Evolutionary conservation across 2,797 vertebrate genomes (phyloP).

Genomic region (Glossophaga mutica): DNA sequence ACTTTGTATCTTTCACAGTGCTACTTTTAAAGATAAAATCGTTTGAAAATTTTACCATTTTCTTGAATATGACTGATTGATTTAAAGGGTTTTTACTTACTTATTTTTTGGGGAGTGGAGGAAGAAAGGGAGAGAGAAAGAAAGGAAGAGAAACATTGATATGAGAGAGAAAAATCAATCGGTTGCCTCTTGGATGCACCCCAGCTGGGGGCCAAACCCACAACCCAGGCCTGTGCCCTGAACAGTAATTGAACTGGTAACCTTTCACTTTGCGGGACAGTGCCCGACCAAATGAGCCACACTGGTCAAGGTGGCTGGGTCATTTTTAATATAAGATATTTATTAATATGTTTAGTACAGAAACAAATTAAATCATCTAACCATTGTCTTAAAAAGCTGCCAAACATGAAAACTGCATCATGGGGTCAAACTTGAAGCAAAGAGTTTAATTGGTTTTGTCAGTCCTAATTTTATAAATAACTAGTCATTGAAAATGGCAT

Average conservation of each 20-base stretch:
- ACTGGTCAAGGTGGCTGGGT: not conserved
- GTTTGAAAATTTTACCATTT: not conserved
- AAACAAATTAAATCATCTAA: slow-evolving; percentile 17
- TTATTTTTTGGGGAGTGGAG: not conserved
- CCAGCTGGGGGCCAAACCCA: not conserved
- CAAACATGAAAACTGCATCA: not conserved
- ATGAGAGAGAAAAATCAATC: not conserved
- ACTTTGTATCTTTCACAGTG: not conserved
- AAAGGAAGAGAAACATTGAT: not conserved
- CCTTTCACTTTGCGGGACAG: not conserved
- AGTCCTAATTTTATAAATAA: not conserved
- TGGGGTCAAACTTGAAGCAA: not conserved
- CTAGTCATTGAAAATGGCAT: not conserved
- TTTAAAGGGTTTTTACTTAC: not conserved
- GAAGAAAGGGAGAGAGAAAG: not conserved
- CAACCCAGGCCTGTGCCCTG: not conserved
- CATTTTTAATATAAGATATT: not conserved
- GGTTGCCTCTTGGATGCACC: not conserved
- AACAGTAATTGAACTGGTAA: not conserved
- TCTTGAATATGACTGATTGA: not conserved
- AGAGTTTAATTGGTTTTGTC: not conserved
- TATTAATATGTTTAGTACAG: slow-evolving; percentile 33
- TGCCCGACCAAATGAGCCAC: not conserved
- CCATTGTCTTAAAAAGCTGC: slow-evolving; percentile 10
- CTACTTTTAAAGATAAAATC: not conserved